Base-by-base conservation (phyloP, 2,113 vertebrate genomes). In the Agelaius tricolor region DNA sequence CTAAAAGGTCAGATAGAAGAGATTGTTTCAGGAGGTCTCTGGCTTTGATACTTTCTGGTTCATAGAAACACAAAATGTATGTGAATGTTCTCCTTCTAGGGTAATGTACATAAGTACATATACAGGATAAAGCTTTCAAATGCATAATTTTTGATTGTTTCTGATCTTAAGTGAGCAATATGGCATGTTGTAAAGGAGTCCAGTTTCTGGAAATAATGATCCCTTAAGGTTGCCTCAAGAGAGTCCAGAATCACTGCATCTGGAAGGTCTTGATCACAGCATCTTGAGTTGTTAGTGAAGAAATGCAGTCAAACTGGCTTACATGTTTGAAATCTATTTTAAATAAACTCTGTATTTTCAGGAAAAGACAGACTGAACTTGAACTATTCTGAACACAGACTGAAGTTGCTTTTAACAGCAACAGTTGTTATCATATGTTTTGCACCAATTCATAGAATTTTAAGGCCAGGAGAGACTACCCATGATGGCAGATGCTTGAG, bases 1-100 rank as follows among this genome's bases (percentile, higher is more conserved):
- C 59, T 71, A 1, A 81, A 93, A 93, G 93, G 88, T 96, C 83
- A 89, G 49, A 71, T 51, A 66, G 82, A 71, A 83, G 90, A 73
- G 69, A 19, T 72, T 84, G 76, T 72, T 93, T 75, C 49, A 27
- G 77, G 66, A 93, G 51, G 16, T 79, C 63, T 79, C 44, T 69
- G 81, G 54, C 66, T 84, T 78, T 73, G 74, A 79, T 79, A 49
- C 35, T 52, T 67, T 47, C 69, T 68, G 35, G 54, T 37, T 83
- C 55, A 26, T 41, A 65, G 67, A 78, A 82, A 82, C 52, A 59
- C 13, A 54, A 63, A 81, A 78, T 47, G 46, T 28, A 14, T 9
- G 15, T 57, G 69, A 84, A 55, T 24, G 8, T 78, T 71, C 26
- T 84, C 15, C 51, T 71, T 71, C 49, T 31, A 55, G 72, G 43